Conservation (phyloP, 2,797 vertebrate species). For the Neolamprologus multifasciatus region DNA sequence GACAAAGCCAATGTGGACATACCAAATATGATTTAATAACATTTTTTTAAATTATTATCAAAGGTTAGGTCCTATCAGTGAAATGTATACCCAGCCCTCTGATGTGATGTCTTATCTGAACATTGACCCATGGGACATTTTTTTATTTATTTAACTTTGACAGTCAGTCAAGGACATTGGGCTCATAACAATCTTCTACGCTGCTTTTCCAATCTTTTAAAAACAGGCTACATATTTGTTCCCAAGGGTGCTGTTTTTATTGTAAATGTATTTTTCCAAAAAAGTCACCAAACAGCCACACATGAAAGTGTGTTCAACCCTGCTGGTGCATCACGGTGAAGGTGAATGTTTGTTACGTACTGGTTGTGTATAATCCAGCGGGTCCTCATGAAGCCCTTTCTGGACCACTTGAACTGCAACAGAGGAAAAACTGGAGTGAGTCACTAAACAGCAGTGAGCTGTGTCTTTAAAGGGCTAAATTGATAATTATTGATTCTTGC, state of each 20-base stretch:
- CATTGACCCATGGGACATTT: background rate
- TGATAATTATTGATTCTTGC: constrained; percentile 64
- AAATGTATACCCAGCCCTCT: background rate
- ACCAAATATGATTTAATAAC: background rate
- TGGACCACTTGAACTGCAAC: constrained; percentile 83
- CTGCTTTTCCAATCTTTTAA: background rate
- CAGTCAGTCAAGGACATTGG: background rate
- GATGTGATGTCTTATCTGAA: background rate
- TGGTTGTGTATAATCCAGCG: constrained; percentile 82
- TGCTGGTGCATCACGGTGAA: background rate
- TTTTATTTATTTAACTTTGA: background rate
- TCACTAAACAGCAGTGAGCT: constrained; percentile 48
- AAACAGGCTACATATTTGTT: background rate
- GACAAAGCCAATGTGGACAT: background rate
- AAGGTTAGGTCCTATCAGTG: background rate
- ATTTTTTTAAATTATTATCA: background rate
- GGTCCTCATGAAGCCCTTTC: constrained; percentile 84
- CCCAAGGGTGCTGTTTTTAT: background rate
- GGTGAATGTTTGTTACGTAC: constrained; percentile 58
- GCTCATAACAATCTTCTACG: background rate
- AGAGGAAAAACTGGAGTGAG: constrained; percentile 47
- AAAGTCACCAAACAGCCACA: background rate
- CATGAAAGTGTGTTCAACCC: background rate
- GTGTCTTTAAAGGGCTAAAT: constrained; percentile 44
- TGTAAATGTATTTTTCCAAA: background rate